Evolutionary conservation across 2,797 vertebrate species (phyloP).

Genomic region (Paratrypauchen microcephalus): DNA sequence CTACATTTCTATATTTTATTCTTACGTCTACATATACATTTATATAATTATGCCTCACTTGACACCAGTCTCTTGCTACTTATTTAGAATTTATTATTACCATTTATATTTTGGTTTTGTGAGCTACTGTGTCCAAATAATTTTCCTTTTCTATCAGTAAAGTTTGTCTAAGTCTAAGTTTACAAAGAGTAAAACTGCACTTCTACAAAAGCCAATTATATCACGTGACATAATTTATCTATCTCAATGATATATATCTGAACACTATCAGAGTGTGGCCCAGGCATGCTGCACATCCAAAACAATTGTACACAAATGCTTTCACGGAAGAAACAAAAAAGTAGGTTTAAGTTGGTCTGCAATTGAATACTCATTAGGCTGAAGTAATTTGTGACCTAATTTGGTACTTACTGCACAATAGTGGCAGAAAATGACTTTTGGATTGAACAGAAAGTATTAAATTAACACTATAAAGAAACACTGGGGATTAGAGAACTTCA

Average conservation of each 20-base stretch:
- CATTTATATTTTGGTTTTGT: no score
- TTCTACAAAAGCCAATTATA: not conserved
- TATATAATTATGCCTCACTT: no score
- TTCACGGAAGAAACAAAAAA: constrained; percentile 42
- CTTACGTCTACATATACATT: no score
- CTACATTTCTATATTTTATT: no score
- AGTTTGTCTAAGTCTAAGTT: no score
- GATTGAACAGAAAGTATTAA: constrained; percentile 65
- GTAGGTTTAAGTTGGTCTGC: constrained; percentile 49
- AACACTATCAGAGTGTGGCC: constrained; percentile 16
- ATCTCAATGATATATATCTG: constrained; percentile 23
- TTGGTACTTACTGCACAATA: constrained; percentile 69
- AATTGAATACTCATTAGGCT: constrained; percentile 68
- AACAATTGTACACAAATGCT: constrained; percentile 30
- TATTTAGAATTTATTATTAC: no score
- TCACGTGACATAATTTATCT: constrained; percentile 6
- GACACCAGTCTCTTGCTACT: no score
- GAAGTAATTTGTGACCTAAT: constrained; percentile 70
- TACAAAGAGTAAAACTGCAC: not conserved
- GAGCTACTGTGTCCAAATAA: no score
- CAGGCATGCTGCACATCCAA: constrained; percentile 4
- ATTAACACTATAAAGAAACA: constrained; percentile 72
- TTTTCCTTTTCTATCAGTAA: no score
- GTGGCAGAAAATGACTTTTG: constrained; percentile 70
- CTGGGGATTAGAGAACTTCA: constrained; percentile 64